phyloP scores from a whole-genome alignment of 2,797 vertebrate species.

The Brachymystax lenok region DNA sequence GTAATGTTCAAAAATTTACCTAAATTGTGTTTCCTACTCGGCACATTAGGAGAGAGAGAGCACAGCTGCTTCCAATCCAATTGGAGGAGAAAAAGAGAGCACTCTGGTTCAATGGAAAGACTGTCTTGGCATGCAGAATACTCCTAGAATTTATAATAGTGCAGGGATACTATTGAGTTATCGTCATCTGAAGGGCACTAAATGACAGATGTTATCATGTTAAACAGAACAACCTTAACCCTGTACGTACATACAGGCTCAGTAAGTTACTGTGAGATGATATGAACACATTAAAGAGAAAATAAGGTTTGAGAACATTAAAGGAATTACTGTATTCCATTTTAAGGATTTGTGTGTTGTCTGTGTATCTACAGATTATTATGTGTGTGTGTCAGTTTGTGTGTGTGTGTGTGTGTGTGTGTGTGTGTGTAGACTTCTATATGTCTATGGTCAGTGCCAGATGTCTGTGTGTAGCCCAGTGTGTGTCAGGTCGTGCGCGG shows the following conservation, averaged over 20 bases:
- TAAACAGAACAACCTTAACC: too few relatives aligned
- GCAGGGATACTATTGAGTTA: conserved; percentile 47
- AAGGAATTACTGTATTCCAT: too few relatives aligned
- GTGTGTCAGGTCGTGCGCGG: not conserved
- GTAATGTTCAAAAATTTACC: conserved; percentile 23
- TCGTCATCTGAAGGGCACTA: conserved; percentile 50
- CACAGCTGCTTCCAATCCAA: conserved; percentile 27
- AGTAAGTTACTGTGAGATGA: too few relatives aligned
- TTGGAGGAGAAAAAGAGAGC: conserved; percentile 16
- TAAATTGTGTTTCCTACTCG: conserved; percentile 29
- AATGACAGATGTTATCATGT: conserved; percentile 50
- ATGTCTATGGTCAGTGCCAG: too few relatives aligned
- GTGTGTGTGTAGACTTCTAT: too few relatives aligned
- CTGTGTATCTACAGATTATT: too few relatives aligned
- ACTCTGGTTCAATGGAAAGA: conserved; percentile 41
- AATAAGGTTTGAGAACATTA: too few relatives aligned
- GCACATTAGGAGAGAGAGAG: conserved; percentile 1
- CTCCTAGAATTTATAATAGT: conserved; percentile 29
- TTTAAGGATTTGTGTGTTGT: too few relatives aligned
- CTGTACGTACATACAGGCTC: too few relatives aligned
- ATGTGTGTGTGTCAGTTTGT: too few relatives aligned
- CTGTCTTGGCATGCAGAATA: conserved; percentile 40
- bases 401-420: too few relatives aligned
- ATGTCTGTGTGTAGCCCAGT: not conserved
- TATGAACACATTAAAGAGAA: too few relatives aligned